phyloP scores from a whole-genome alignment of 2,113 vertebrate species.

The Bombycilla garrulus region DNA sequence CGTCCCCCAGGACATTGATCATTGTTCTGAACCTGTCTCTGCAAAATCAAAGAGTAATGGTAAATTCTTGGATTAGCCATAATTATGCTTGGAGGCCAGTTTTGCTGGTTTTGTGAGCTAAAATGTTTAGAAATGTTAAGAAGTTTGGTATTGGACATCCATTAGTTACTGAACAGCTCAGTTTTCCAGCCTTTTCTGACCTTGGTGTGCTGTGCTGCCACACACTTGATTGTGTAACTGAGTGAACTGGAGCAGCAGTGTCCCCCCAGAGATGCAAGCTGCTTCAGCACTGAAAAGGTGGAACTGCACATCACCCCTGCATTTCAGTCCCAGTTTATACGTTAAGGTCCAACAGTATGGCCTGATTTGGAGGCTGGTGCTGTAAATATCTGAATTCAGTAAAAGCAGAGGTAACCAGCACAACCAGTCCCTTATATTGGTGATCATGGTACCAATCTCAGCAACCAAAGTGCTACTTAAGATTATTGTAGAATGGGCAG shows the following conservation, averaged over 20 bases:
- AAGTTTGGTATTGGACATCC: not conserved
- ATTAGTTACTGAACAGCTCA: not conserved
- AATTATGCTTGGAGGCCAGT: not conserved
- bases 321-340: not conserved
- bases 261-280: not conserved
- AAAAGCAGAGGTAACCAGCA: not conserved
- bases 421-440: not conserved
- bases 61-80: not conserved
- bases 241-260: not conserved
- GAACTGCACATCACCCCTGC: not conserved
- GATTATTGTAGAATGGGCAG: not conserved
- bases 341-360: not conserved
- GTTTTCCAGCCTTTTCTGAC: not conserved
- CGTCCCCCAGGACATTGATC: conserved; percentile 96
- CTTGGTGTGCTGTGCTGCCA: not conserved
- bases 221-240: not conserved
- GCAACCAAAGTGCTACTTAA: not conserved
- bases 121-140: not conserved
- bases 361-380: not conserved
- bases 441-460: not conserved
- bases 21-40: conserved; percentile 98
- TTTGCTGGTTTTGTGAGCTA: not conserved
- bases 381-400: not conserved
- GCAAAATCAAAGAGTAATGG: not conserved
- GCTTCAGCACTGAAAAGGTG: not conserved